Evolutionary conservation across 1,140 invertebrate genomes (phyloP), one percentile per base, ranked within the genome.

Genomic region (Rhyzopertha dominica): DNA sequence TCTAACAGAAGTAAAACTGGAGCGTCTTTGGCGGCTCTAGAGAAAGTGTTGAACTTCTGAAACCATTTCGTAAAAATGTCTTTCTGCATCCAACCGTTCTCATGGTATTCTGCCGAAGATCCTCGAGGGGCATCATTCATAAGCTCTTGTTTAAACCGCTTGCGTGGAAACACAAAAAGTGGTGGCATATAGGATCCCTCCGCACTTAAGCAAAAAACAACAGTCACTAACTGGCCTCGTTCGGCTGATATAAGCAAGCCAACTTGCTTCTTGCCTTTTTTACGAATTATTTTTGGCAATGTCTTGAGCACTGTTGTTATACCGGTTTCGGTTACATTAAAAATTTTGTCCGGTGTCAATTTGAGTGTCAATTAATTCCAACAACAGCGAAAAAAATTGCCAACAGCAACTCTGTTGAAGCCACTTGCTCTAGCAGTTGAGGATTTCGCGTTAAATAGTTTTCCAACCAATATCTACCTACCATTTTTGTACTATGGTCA

Each of bases 131-230:
- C 48, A 28, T 46, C 51, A 19, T 39, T 44, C 16, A 50, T 37
- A 42, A 74, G 69, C 38, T 67, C 56, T 22, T 35, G 30, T 31
- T 64, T 64, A 44, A 62, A 56, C 51, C 51, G 46, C 25, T 58
- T 31, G 39, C 61, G 47, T 20, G 68, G 64, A 51, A 71, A 72
- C 17, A 71, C 49, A 42, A 71, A 71, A 14, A 69, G 32, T 22
- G 67, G 65, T 25, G 66, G 65, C n/a, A 59, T 53, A 16, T 62
- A 63, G 56, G 50, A 54, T 48, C 71, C 67, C 4, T 56, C 31
- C 18, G 69, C 70, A 59, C 52, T 69, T 4, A 61, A 60, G 12
- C 56, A 52, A 52, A 56, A 41, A 10, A 53, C 39, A 9, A 72
- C 41, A 31, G 71, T 72, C 5, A 73, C 62, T 24, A 70, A 52